These are phyloP conservation scores for Agapostemon virescens DNA, from an alignment of 2,888 invertebrate genomes.

Conservation along the genomic window DNA sequence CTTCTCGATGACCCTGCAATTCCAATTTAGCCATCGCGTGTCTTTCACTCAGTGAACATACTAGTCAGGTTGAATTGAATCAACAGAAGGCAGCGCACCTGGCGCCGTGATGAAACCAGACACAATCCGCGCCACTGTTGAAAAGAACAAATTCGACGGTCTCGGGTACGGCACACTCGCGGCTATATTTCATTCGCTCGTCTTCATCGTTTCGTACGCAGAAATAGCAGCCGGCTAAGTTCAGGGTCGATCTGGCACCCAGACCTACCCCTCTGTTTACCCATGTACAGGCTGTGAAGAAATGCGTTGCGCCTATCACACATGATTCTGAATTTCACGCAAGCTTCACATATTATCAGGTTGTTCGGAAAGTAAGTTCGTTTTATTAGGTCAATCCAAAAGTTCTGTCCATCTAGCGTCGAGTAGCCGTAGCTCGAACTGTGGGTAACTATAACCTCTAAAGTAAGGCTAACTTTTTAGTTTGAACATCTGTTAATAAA, in stretches of 20 bases:
- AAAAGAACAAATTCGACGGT: conserved; percentile 24
- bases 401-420: too few species aligned
- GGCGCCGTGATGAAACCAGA: neutral
- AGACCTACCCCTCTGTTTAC: conserved; percentile 59
- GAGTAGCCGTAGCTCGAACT: too few species aligned
- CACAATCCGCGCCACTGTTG: neutral
- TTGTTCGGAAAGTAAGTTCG: too few species aligned
- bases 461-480: too few species aligned
- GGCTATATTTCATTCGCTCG: conserved; percentile 20
- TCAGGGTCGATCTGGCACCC: conserved; percentile 61
- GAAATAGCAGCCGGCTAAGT: conserved; percentile 61
- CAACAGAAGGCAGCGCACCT: neutral
- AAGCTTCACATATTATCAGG: too few species aligned
- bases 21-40: conserved; percentile 16
- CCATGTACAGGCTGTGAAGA: neutral
- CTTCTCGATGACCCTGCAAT: conserved; percentile 6
- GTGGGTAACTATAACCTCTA: too few species aligned
- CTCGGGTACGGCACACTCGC: neutral
- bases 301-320: neutral
- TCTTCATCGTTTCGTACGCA: conserved; percentile 43
- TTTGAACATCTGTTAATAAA: too few species aligned
- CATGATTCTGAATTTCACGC: neutral
- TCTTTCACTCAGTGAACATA: conserved; percentile 1
- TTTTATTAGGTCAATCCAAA: too few species aligned
- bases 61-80: conserved; percentile 10